A percentile compares a stretch with the other conserved stretches of the same genome.
phyloP scores from a whole-genome alignment of 2,113 vertebrate genomes.

The Mixornis gularis region DNA sequence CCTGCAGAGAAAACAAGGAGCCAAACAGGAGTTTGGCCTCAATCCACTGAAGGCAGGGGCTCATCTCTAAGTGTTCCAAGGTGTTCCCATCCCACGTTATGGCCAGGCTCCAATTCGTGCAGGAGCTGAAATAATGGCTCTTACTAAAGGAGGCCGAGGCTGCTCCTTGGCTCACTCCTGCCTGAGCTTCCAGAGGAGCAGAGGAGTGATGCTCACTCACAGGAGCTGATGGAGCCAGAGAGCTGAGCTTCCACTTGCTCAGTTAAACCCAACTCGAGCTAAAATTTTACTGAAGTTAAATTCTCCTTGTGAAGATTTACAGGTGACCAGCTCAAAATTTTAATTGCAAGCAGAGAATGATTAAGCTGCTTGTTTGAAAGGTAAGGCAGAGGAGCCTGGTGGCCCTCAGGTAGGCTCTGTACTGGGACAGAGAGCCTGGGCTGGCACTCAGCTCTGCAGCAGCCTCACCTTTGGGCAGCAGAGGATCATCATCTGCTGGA shows the following conservation, averaged over 20 bases:
- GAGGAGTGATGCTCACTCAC: accelerated
- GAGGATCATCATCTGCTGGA: not conserved
- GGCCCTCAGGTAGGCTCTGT: not conserved
- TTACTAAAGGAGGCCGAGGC: not conserved
- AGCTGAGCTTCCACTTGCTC: not conserved
- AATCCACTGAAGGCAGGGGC: not conserved
- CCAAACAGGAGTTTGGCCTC: not conserved
- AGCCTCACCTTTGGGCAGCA: not conserved
- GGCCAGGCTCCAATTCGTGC: not conserved
- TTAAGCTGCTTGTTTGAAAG: not conserved
- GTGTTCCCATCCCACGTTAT: not conserved
- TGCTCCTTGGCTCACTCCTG: not conserved
- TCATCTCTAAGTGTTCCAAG: constrained; percentile 12
- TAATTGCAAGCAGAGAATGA: not conserved
- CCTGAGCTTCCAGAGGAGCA: not conserved
- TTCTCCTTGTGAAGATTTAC: not conserved
- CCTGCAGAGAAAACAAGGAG: not conserved
- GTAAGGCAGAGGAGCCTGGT: not conserved
- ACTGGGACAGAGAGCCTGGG: not conserved
- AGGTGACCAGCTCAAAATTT: not conserved
- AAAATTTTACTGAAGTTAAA: not conserved
- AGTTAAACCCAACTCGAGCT: not conserved
- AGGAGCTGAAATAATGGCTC: constrained; percentile 16
- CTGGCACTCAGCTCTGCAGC: not conserved
- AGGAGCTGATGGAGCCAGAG: not conserved